These are phyloP conservation scores for Acrocera orbiculus DNA, from an alignment of 2,888 invertebrate genomes.

Conservation along the genomic window DNA sequence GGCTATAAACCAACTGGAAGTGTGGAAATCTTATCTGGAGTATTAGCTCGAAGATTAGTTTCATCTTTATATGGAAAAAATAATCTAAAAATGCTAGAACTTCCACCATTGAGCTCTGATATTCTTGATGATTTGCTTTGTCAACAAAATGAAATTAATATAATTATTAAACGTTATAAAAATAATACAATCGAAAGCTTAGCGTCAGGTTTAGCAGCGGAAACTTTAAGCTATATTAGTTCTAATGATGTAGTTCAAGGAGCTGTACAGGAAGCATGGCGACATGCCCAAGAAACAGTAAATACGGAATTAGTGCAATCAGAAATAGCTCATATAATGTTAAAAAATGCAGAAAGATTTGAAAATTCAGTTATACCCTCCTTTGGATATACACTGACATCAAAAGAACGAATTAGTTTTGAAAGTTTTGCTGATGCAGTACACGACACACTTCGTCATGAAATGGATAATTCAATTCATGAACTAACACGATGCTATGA, in stretches of 20 bases:
- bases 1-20: slow-evolving; percentile 31
- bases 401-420: slow-evolving; percentile 47
- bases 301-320: slow-evolving; percentile 59
- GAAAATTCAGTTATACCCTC: slow-evolving; percentile 40
- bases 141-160: slow-evolving; percentile 43
- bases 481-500: slow-evolving; percentile 51
- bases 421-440: slow-evolving; percentile 62
- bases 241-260: slow-evolving; percentile 41
- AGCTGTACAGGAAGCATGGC: slow-evolving; percentile 56
- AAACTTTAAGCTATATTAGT: slow-evolving; percentile 43
- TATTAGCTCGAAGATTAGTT: slow-evolving; percentile 53
- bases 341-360: slow-evolving; percentile 50
- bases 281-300: slow-evolving; percentile 54
- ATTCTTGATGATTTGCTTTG: slow-evolving; percentile 29
- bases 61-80: slow-evolving; percentile 21
- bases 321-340: slow-evolving; percentile 56
- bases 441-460: slow-evolving; percentile 48
- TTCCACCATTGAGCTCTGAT: slow-evolving; percentile 34
- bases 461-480: slow-evolving; percentile 51
- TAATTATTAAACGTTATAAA: slow-evolving; percentile 45
- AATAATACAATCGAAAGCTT: slow-evolving; percentile 49
- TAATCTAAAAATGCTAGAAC: slow-evolving; percentile 32
- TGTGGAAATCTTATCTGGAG: slow-evolving; percentile 55
- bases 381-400: slow-evolving; percentile 43
- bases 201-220: slow-evolving; percentile 50